A percentile compares a stretch with the other conserved stretches of the same genome.
phyloP scores from a whole-genome alignment of 53 echinoderm and acorn worm species.

The Glandiceps talaboti region DNA sequence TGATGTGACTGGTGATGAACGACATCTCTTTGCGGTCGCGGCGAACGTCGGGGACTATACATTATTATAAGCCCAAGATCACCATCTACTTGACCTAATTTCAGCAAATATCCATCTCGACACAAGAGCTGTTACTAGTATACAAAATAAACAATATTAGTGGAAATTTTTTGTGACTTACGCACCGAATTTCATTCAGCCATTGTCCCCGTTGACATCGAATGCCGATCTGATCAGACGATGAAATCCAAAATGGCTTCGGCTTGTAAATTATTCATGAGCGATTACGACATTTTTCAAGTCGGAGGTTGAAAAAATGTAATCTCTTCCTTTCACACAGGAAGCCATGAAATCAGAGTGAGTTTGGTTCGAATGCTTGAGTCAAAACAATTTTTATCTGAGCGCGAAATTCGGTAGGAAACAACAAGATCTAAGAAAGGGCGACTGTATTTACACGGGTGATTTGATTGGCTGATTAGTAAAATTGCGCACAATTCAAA shows the following conservation, averaged over 20 bases:
- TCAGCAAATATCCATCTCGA: background rate
- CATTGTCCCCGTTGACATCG: background rate
- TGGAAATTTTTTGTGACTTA: background rate
- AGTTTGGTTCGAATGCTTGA: too few species aligned
- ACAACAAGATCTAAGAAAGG: too few species aligned
- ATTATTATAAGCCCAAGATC: constrained; percentile 16
- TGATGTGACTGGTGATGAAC: background rate
- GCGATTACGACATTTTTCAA: background rate
- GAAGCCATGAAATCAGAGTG: too few species aligned
- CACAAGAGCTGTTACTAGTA: background rate
- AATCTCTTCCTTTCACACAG: too few species aligned
- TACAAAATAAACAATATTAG: background rate
- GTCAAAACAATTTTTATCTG: too few species aligned
- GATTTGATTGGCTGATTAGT: background rate
- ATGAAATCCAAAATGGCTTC: background rate
- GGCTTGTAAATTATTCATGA: background rate
- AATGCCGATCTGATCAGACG: background rate
- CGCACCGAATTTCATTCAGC: background rate
- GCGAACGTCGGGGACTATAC: constrained; percentile 48
- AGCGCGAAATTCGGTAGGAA: too few species aligned
- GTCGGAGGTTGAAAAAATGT: too few species aligned
- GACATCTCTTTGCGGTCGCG: constrained; percentile 38
- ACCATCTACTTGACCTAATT: too few species aligned
- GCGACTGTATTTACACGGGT: too few species aligned
- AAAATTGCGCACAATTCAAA: background rate